Evolutionary conservation across 2,797 vertebrate genomes (phyloP).

Genomic region (Mormyrus hasselquistii): DNA sequence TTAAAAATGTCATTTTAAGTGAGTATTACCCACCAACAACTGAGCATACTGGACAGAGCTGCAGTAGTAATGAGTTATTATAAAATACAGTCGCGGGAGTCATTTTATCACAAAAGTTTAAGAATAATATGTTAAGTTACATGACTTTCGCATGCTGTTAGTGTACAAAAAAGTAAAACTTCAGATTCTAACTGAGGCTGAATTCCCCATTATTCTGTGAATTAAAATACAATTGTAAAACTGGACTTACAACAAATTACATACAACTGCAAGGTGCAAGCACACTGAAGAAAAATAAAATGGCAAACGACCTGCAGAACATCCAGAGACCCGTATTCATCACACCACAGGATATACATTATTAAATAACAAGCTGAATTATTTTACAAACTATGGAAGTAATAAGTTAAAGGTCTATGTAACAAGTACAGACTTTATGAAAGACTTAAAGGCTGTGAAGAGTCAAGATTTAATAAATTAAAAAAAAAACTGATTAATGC

Average conservation of each 20-base stretch:
- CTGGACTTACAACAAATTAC: neutral
- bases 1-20: neutral
- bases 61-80: neutral
- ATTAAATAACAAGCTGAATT: neutral
- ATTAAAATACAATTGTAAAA: neutral
- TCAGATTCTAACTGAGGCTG: neutral
- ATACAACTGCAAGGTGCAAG: neutral
- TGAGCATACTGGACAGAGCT: neutral
- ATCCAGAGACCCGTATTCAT: neutral
- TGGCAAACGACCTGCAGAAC: neutral
- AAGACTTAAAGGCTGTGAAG: neutral
- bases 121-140: neutral
- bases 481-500: neutral
- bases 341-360: neutral
- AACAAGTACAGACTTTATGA: neutral
- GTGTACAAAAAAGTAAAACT: neutral
- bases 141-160: neutral
- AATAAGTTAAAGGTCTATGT: neutral
- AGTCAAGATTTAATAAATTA: neutral
- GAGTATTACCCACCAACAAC: neutral
- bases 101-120: neutral
- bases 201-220: neutral
- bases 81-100: neutral
- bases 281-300: neutral
- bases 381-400: neutral